These are phyloP conservation scores for Pseudobourletiella spinata DNA, from an alignment of 1,140 invertebrate species.

Conservation along the genomic window DNA sequence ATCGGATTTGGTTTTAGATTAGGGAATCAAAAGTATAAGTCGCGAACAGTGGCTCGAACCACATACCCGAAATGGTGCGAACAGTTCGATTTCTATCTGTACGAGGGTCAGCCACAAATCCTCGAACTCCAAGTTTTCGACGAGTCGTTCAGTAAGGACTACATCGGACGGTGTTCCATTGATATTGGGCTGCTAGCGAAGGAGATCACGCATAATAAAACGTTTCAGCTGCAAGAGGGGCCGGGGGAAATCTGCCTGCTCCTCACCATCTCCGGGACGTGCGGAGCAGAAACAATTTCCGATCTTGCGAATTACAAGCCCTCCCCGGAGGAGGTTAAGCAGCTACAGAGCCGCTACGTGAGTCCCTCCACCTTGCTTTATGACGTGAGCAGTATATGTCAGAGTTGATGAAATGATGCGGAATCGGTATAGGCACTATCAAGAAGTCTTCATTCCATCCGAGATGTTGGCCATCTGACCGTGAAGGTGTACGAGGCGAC, in stretches of 20 bases:
- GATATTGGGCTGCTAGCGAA: slow-evolving; percentile 74
- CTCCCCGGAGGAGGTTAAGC: slow-evolving; percentile 57
- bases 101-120: slow-evolving; percentile 76
- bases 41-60: slow-evolving; percentile 78
- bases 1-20: no score
- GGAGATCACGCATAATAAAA: slow-evolving; percentile 83
- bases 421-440: slow-evolving; percentile 16
- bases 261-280: slow-evolving; percentile 88
- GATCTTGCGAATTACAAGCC: slow-evolving; percentile 77
- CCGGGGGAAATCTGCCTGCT: slow-evolving; percentile 78
- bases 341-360: slow-evolving; percentile 68
- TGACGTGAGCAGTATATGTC: background rate
- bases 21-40: slow-evolving; percentile 96
- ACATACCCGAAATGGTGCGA: slow-evolving; percentile 87
- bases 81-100: slow-evolving; percentile 94
- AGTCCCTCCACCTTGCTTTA: slow-evolving; percentile 36
- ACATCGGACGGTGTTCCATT: slow-evolving; percentile 56
- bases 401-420: background rate
- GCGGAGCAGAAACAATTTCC: slow-evolving; percentile 81
- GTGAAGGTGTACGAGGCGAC: slow-evolving; percentile 83
- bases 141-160: slow-evolving; percentile 53
- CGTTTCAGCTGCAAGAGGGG: slow-evolving; percentile 79
- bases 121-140: slow-evolving; percentile 86
- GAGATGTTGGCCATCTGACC: slow-evolving; percentile 78
- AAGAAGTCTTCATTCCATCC: slow-evolving; percentile 39